Evolutionary conservation across 2,113 vertebrate species (phyloP).

Genomic region (Ifrita kowaldi): DNA sequence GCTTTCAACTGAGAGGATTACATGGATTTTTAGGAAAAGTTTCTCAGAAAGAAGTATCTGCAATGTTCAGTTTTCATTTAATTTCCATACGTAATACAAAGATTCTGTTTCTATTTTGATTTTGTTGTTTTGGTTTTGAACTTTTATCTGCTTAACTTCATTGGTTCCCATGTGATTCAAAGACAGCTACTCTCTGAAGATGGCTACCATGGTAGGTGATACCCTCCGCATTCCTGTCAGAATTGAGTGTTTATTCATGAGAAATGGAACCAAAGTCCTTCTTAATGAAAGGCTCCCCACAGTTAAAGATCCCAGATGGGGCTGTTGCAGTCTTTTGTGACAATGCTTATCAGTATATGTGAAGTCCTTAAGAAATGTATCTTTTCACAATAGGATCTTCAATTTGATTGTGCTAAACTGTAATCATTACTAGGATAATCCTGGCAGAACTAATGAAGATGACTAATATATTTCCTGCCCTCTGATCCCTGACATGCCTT

Average conservation of each 20-base stretch:
- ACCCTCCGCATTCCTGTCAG: not conserved
- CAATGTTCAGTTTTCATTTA: not conserved
- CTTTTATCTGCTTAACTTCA: not conserved
- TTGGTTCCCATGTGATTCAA: not conserved
- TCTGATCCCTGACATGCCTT: not conserved
- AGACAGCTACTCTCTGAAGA: not conserved
- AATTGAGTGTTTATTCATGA: not conserved
- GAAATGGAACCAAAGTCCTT: not conserved
- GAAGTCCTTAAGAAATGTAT: not conserved
- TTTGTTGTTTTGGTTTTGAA: not conserved
- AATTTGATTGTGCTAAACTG: not conserved
- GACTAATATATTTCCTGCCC: not conserved
- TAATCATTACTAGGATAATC: not conserved
- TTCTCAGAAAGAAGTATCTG: not conserved
- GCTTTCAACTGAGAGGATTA: not conserved
- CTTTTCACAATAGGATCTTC: not conserved
- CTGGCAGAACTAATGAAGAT: not conserved
- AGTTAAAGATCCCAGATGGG: not conserved
- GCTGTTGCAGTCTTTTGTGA: not conserved
- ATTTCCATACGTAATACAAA: not conserved
- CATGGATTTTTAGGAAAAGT: not conserved
- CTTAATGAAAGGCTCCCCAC: not conserved
- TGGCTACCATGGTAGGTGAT: rapidly evolving
- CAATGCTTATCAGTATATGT: not conserved
- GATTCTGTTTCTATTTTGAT: not conserved